A percentile compares a stretch with the other conserved stretches of the same genome.
These are phyloP conservation scores for Suncus etruscus DNA, from an alignment of 2,113 vertebrate genomes.

Conservation along the genomic window DNA sequence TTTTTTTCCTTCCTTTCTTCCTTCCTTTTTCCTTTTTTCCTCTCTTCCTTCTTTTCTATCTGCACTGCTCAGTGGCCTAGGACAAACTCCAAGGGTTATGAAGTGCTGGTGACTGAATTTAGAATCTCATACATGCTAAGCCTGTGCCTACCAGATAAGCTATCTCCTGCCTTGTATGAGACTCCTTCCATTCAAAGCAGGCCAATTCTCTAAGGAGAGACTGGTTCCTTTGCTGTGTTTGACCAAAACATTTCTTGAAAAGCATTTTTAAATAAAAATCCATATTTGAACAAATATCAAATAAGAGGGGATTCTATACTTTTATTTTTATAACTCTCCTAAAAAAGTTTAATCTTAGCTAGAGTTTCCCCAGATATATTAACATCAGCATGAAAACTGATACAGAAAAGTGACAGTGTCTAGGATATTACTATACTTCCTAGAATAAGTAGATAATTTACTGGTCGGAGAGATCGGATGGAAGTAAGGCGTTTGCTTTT, in stretches of 20 bases:
- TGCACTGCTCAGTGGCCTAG: too few species aligned
- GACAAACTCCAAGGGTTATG: too few species aligned
- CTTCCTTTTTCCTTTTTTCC: too few species aligned
- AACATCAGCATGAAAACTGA: background rate
- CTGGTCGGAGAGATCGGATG: background rate
- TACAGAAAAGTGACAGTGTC: background rate
- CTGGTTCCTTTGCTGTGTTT: background rate
- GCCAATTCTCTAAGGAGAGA: slow-evolving; percentile 15
- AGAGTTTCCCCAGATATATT: background rate
- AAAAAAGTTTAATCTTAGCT: slow-evolving; percentile 31
- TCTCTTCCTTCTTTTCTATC: too few species aligned
- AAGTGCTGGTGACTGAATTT: too few species aligned
- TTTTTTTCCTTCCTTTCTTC: too few species aligned
- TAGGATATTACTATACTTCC: too few species aligned
- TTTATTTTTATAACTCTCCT: slow-evolving; percentile 48
- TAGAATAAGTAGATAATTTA: too few species aligned
- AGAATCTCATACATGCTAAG: too few species aligned
- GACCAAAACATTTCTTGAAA: slow-evolving; percentile 10
- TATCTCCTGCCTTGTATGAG: too few species aligned
- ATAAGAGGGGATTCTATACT: background rate
- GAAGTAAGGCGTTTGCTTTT: too few species aligned
- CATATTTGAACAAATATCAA: background rate
- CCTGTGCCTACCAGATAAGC: too few species aligned
- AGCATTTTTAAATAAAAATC: slow-evolving; percentile 1
- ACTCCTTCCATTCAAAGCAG: slow-evolving; percentile 39